These are phyloP conservation scores for Bombus polaris DNA, from an alignment of 1,140 invertebrate species.

Conservation along the genomic window DNA sequence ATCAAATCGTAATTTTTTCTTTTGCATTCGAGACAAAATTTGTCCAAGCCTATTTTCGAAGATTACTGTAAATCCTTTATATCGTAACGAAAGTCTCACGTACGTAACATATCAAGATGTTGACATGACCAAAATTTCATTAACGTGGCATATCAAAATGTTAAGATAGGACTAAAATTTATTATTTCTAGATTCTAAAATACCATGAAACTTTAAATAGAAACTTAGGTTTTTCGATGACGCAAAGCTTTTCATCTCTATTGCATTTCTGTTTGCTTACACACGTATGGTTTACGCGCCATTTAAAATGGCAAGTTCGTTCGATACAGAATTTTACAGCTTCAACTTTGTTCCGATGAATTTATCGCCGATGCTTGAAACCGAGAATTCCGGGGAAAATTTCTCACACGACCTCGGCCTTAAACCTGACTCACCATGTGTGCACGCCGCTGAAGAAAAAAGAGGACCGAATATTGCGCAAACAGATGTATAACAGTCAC, in stretches of 20 bases:
- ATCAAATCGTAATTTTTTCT: neutral
- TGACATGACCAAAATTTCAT: too few relatives aligned
- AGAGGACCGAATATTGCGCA: neutral
- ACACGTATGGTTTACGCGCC: neutral
- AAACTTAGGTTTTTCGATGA: neutral
- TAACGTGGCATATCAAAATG: neutral
- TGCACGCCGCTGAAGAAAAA: neutral
- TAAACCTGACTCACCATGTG: conserved; percentile 38
- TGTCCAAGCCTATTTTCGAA: neutral
- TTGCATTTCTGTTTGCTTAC: conserved; percentile 17
- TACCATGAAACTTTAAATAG: neutral
- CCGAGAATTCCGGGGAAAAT: conserved; percentile 15
- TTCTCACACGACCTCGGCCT: conserved; percentile 42
- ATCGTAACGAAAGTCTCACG: too few relatives aligned
- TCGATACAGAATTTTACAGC: conserved; percentile 14
- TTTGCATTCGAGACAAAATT: neutral
- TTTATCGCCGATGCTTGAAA: conserved; percentile 12
- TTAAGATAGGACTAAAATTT: neutral
- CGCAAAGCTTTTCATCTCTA: neutral
- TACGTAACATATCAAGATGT: too few relatives aligned
- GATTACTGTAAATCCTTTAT: too few relatives aligned
- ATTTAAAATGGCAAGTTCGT: conserved; percentile 9
- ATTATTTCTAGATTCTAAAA: neutral
- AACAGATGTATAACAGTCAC: conserved; percentile 20
- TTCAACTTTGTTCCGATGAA: conserved; percentile 8